These are phyloP conservation scores for Montipora foliosa DNA, from an alignment of 64 coral and sea anemone species.

Conservation along the genomic window DNA sequence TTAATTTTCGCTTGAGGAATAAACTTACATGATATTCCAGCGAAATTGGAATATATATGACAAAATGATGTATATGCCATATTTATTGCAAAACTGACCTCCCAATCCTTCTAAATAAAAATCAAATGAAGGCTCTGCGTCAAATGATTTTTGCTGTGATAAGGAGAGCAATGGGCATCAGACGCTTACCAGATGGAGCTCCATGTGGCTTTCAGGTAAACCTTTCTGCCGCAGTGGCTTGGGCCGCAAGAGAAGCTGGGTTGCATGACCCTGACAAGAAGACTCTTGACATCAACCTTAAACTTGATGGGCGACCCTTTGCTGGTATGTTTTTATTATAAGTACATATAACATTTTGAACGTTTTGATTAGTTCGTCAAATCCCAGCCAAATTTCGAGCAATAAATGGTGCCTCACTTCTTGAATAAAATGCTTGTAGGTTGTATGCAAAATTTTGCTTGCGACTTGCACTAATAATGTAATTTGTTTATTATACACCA, in stretches of 20 bases:
- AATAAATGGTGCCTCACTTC: background rate
- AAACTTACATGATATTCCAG: background rate
- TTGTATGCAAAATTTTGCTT: background rate
- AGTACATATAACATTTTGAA: background rate
- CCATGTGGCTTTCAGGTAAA: slow-evolving; percentile 29
- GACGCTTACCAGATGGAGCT: slow-evolving; percentile 21
- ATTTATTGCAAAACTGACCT: slow-evolving; percentile 28
- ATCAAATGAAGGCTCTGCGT: slow-evolving; percentile 71
- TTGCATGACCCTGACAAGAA: slow-evolving; percentile 38
- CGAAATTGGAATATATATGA: background rate
- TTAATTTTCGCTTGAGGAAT: background rate
- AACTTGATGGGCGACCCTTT: slow-evolving; percentile 51
- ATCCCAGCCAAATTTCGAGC: background rate
- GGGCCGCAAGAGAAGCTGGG: slow-evolving; percentile 14
- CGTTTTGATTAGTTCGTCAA: background rate
- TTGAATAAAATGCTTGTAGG: background rate
- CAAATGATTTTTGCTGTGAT: slow-evolving; percentile 69
- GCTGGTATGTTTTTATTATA: slow-evolving; percentile 17
- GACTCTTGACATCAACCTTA: slow-evolving; percentile 26
- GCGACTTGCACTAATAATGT: background rate
- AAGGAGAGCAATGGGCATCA: slow-evolving; percentile 56
- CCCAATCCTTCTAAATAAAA: slow-evolving; percentile 67
- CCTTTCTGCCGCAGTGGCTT: slow-evolving; percentile 30
- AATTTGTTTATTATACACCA: background rate
- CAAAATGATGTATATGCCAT: background rate